These are phyloP conservation scores for Sphenodon punctatus DNA, from an alignment of 2,797 vertebrate genomes.

Conservation along the genomic window DNA sequence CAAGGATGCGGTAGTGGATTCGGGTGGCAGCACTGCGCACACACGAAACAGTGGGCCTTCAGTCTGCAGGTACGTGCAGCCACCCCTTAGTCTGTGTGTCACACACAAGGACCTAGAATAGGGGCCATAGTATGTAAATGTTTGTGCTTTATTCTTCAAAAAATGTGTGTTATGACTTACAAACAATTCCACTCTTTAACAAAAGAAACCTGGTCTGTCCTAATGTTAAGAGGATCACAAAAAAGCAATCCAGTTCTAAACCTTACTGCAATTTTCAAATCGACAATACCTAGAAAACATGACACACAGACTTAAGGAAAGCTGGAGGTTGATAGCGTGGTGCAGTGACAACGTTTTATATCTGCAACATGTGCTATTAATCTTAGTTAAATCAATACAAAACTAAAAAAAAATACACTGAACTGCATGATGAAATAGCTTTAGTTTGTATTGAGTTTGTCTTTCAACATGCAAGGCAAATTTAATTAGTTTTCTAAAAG, in stretches of 20 bases:
- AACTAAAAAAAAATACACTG: slow-evolving; percentile 53
- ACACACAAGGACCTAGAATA: too few relatives aligned
- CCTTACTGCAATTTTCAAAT: slow-evolving; percentile 35
- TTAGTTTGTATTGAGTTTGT: slow-evolving; percentile 57
- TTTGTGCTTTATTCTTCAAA: neutral
- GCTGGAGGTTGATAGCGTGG: slow-evolving; percentile 44
- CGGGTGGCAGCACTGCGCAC: too few relatives aligned
- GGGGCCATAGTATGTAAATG: neutral
- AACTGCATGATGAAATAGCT: slow-evolving; percentile 54
- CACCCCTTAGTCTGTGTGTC: too few relatives aligned
- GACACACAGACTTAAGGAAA: neutral
- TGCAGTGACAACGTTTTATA: neutral
- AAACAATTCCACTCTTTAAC: neutral
- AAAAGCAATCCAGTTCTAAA: neutral
- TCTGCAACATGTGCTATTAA: slow-evolving; percentile 38
- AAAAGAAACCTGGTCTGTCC: neutral
- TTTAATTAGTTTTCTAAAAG: slow-evolving; percentile 51
- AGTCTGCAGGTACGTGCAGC: too few relatives aligned
- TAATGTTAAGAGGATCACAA: neutral
- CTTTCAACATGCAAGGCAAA: slow-evolving; percentile 49
- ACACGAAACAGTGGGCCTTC: too few relatives aligned
- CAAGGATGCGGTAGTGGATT: too few relatives aligned
- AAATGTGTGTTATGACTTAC: neutral
- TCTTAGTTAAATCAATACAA: slow-evolving; percentile 31
- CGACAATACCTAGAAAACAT: slow-evolving; percentile 38